Conservation (phyloP, 2,797 vertebrate species). For the Limnodromus scolopaceus region DNA sequence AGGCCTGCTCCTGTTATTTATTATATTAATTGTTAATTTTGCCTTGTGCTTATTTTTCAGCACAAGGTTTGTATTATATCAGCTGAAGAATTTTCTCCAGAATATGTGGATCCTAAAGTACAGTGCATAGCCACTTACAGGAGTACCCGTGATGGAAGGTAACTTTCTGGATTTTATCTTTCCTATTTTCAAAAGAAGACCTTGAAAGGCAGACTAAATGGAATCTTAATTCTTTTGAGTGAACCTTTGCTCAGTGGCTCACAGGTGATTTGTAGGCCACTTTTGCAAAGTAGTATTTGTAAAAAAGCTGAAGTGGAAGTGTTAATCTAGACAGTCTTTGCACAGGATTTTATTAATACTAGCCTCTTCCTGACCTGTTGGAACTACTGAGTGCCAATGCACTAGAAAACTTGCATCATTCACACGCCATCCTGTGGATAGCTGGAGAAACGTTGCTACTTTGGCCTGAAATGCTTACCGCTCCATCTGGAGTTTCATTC, state of each 20-base stretch:
- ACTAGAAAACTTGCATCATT: background rate
- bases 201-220: background rate
- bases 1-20: background rate
- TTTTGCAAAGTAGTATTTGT: background rate
- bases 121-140: constrained; percentile 87
- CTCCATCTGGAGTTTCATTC: background rate
- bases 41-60: constrained; percentile 74
- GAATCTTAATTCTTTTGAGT: background rate
- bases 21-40: background rate
- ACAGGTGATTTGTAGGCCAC: background rate
- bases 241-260: background rate
- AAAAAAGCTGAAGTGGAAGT: background rate
- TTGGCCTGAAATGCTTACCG: background rate
- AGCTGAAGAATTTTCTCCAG: constrained; percentile 84
- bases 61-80: constrained; percentile 88
- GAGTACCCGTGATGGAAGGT: constrained; percentile 84
- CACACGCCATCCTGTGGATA: rapidly evolving
- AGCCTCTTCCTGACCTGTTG: background rate
- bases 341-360: background rate
- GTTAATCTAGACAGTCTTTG: background rate
- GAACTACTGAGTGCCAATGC: background rate
- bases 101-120: constrained; percentile 86
- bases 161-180: background rate
- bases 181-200: background rate
- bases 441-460: background rate